These are phyloP conservation scores for Anoplophora glabripennis DNA, from an alignment of 1,140 invertebrate species.

Conservation along the genomic window DNA sequence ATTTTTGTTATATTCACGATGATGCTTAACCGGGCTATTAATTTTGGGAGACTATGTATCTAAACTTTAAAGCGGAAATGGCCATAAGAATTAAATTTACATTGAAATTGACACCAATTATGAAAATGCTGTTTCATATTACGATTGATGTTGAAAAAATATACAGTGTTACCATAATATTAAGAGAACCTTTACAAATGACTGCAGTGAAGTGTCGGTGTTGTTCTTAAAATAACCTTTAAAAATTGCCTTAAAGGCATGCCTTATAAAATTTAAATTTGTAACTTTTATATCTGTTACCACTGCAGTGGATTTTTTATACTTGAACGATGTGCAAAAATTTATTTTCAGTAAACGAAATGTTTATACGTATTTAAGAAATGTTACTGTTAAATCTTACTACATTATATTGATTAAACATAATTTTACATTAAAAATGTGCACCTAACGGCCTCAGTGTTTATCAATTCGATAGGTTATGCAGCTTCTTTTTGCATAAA, in stretches of 20 bases:
- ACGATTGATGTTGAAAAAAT: constrained; percentile 6
- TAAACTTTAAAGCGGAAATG: too few relatives aligned
- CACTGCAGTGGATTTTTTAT: constrained; percentile 27
- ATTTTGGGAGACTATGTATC: too few relatives aligned
- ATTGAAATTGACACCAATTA: too few relatives aligned
- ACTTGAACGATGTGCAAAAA: constrained; percentile 24
- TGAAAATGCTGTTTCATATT: too few relatives aligned
- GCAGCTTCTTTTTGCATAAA: constrained; percentile 25
- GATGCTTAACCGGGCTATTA: too few relatives aligned
- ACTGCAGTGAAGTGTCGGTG: constrained; percentile 30
- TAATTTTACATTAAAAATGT: constrained; percentile 28
- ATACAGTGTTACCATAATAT: constrained; percentile 31
- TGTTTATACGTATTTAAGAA: constrained; percentile 37
- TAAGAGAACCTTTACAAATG: constrained; percentile 23
- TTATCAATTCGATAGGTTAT: constrained; percentile 7
- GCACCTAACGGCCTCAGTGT: constrained; percentile 26
- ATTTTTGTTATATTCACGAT: too few relatives aligned
- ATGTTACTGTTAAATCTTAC: constrained; percentile 37
- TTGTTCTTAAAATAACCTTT: constrained; percentile 29
- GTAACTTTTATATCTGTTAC: constrained; percentile 38
- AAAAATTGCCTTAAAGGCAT: constrained; percentile 41
- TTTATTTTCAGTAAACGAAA: constrained; percentile 32
- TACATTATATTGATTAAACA: constrained; percentile 32
- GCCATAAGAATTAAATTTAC: too few relatives aligned
- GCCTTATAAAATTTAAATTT: constrained; percentile 42